phyloP scores from a whole-genome alignment of 2,113 vertebrate genomes.

The Delphinapterus leucas region DNA sequence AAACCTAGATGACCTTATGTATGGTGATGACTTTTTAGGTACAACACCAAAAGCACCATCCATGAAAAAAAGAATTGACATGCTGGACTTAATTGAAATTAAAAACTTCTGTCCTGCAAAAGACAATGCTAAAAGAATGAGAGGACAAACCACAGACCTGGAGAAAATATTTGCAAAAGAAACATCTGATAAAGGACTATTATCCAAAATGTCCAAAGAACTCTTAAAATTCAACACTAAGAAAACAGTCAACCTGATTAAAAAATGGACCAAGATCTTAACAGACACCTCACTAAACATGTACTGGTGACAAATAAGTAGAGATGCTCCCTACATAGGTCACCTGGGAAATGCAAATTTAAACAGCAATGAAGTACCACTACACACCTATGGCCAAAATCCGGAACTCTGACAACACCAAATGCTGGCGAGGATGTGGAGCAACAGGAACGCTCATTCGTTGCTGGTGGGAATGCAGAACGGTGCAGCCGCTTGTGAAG shows the following conservation, averaged over 20 bases:
- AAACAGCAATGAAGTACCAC: neutral
- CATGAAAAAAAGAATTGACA: neutral
- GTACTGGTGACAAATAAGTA: neutral
- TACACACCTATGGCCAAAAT: neutral
- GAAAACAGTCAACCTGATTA: neutral
- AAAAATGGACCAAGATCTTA: neutral
- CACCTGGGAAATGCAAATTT: neutral
- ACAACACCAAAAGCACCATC: neutral
- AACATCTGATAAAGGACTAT: neutral
- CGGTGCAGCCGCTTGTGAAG: neutral
- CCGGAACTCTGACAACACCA: accelerated
- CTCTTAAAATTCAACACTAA: neutral
- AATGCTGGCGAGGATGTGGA: neutral
- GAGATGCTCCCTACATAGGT: neutral
- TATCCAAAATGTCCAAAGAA: neutral
- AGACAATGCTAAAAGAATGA: neutral
- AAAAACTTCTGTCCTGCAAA: neutral
- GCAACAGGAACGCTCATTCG: neutral
- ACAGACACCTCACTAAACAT: neutral
- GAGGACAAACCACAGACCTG: neutral
- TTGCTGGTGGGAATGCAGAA: too few species aligned
- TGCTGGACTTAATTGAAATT: neutral
- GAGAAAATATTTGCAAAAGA: neutral
- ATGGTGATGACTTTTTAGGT: neutral
- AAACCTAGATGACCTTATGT: neutral